Evolutionary conservation across 2,797 vertebrate genomes (phyloP).

Genomic region (Amazona ochrocephala): DNA sequence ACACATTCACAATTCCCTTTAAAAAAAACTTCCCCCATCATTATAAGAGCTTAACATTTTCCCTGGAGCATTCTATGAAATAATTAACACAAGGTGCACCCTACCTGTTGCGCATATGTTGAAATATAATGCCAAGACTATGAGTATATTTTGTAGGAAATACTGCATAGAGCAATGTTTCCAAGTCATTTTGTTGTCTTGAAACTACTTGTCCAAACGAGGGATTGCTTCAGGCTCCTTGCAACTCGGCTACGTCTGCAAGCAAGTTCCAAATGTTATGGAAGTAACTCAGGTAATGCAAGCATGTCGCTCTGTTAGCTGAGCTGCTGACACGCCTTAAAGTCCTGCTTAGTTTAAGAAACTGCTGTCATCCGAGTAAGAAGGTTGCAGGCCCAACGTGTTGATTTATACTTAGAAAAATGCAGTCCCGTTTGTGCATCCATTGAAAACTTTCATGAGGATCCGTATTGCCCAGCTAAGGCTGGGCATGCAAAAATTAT

Average conservation of each 20-base stretch:
- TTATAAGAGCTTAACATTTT: neutral
- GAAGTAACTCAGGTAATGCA: conserved; percentile 43
- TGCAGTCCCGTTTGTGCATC: neutral
- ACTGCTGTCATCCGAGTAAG: neutral
- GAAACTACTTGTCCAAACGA: neutral
- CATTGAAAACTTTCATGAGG: neutral
- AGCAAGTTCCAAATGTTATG: conserved; percentile 62
- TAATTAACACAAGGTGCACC: neutral
- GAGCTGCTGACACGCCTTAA: conserved; percentile 69
- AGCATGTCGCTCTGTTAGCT: conserved; percentile 58
- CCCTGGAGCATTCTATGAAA: neutral
- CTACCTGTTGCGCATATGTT: conserved; percentile 19
- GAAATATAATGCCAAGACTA: neutral
- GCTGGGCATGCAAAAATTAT: neutral
- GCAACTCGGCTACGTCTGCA: neutral
- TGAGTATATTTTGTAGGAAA: neutral
- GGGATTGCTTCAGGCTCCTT: neutral
- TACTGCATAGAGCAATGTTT: neutral
- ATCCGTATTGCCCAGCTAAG: accelerated
- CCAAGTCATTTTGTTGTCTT: conserved; percentile 28
- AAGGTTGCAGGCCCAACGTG: neutral
- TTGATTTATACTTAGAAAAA: neutral
- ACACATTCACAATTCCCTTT: neutral
- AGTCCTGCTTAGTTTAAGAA: conserved; percentile 17
- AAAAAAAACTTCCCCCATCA: neutral